Conservation (phyloP, 1,140 invertebrate species). For the Heliconius hewitsoni region DNA sequence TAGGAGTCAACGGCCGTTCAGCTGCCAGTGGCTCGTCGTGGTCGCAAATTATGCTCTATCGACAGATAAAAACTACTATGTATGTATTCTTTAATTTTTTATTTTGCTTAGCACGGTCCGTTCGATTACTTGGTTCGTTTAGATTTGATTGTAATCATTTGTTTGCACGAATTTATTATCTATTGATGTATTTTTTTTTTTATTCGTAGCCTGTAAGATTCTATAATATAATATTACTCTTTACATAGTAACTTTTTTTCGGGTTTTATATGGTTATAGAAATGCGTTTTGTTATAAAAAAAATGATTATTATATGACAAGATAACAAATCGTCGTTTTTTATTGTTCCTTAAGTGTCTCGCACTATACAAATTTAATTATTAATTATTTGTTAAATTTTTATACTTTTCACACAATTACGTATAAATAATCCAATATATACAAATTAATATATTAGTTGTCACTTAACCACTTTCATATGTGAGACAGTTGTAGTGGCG, state of each 20-base stretch:
- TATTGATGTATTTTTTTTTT: too few species aligned
- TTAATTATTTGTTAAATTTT: background rate
- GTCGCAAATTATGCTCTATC: slow-evolving; percentile 43
- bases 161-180: background rate
- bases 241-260: too few species aligned
- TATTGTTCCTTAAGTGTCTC: too few species aligned
- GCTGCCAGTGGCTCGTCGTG: slow-evolving; percentile 15
- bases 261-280: too few species aligned
- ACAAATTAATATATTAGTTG: background rate
- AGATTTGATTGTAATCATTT: background rate
- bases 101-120: background rate
- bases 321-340: too few species aligned
- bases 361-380: too few species aligned
- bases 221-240: too few species aligned
- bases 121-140: background rate
- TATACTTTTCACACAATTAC: background rate
- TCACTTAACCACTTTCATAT: slow-evolving; percentile 5
- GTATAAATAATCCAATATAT: background rate
- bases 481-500: slow-evolving; percentile 9
- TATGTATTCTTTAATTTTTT: background rate
- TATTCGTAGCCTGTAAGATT: too few species aligned
- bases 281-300: background rate
- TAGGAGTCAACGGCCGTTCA: slow-evolving; percentile 53
- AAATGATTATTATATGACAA: too few species aligned
- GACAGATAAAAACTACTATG: slow-evolving; percentile 39